These are phyloP conservation scores for Tolypeutes matacus DNA, from an alignment of 2,797 vertebrate species.

Conservation along the genomic window DNA sequence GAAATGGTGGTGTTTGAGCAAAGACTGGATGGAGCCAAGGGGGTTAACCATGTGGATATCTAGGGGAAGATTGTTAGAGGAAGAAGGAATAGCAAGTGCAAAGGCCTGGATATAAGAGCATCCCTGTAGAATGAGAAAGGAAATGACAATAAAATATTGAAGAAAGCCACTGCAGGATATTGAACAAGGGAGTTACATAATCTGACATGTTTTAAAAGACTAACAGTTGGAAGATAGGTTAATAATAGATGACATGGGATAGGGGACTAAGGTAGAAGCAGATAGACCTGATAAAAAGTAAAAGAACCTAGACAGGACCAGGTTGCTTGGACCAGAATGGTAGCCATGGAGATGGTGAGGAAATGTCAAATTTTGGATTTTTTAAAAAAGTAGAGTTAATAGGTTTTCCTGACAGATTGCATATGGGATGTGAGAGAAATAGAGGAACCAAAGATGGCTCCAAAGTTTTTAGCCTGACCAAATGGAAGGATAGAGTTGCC, in stretches of 20 bases:
- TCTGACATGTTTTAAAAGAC: no score
- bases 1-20: no score
- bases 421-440: neutral
- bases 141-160: no score
- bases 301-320: neutral
- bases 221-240: neutral
- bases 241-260: neutral
- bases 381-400: neutral
- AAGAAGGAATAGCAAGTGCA: no score
- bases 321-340: neutral
- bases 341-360: no score
- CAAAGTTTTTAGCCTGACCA: neutral
- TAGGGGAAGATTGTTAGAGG: no score
- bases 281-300: neutral
- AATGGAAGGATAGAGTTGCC: neutral
- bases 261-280: neutral
- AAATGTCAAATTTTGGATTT: no score
- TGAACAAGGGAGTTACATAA: no score
- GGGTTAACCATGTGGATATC: no score
- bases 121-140: neutral
- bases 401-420: neutral
- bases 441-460: neutral
- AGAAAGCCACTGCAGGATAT: no score
- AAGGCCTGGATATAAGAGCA: neutral
- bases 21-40: no score